Evolutionary conservation across 2,113 vertebrate species (phyloP), one percentile per base, ranked within the genome.

Genomic region (Pyrgilauda ruficollis): DNA sequence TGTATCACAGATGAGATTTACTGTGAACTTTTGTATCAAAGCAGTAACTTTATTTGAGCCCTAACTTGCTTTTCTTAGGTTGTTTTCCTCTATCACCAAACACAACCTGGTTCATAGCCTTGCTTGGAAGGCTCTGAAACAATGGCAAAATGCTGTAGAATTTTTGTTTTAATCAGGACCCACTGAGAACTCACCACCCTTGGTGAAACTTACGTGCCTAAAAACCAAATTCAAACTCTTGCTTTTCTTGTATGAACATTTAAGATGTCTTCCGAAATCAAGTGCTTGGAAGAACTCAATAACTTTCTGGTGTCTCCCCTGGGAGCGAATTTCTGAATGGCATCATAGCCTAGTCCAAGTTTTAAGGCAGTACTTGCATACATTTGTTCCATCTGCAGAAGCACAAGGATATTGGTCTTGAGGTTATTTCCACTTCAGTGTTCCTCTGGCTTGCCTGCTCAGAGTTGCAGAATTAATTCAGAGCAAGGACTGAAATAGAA

Each of bases 121-220:
- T 68, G 16, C 16, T 66, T n/a, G 55, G 37, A 87, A 73, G 37
- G 39, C 49, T 93, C 35, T 11, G 14, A 46, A 30, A 11, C 1
- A 66, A 46, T 6, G 18, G 58, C 39, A 73, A 4, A 58, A 31
- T 73, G 84, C 27, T 62, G 1, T 8, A 15, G 13, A 30, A 30
- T 49, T 49, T 39, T 49, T n/a, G 14, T 41, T 50, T 35, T 53
- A 9, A 20, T 75, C 5, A 2, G 44, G 31, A 50, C 19, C 28
- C 21, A 35, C 17, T 0, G 3, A 53, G 43, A 70, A 46, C 18
- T 23, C 23, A 17, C 23, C 14, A 26, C 55, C 68, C 39, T 46
- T 0, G 0, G 30, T 49, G 28, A 49, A 53, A 73, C 26, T 33
- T 93, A 5, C 0, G 0, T 62, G 16, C 61, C 35, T 84, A 13